Evolutionary conservation across 1,140 invertebrate genomes (phyloP), one percentile per base, ranked within the genome.

Genomic region (Diabrotica undecimpunctata): DNA sequence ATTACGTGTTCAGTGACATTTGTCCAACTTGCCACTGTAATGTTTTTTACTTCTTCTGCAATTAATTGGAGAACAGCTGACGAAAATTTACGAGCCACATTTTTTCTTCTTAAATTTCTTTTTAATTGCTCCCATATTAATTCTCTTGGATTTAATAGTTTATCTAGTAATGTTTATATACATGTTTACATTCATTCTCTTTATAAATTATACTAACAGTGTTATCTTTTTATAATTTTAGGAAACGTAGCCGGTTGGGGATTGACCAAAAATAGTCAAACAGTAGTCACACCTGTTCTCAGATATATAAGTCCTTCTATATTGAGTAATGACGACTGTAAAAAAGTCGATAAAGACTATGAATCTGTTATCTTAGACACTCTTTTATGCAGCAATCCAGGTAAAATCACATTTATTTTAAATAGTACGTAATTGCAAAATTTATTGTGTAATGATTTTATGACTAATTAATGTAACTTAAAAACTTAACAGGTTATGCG

Each of bases 201-300:
- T 25, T 25, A 25, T 25, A 25, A 25, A 25, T 25, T 25, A 25
- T 25, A 25, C 4, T 4, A 25, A 25, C 25, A 1, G 25, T 25
- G 25, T 25, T 25, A 25, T 25, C n/a, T n/a, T n/a, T n/a, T 25
- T 25, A 25, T 25, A 25, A 25, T 62, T 62, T 39, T 36, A 70
- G 69, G 69, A 6, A 64, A 50, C 5, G 56, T 59, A 5, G 39
- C 51, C 10, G 69, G 69, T 11, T 70, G 69, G 69, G 69, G 69
- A 11, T 54, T 54, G 55, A 68, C 64, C 11, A n/a, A 5, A 10
- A 62, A 68, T 9, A 9, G 7, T 14, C 66, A 68, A 46, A 50
- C n/a, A 8, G 11, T 7, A 9, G 51, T 64, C 0, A 66, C 69
- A 10, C 55, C 65, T 11, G 57, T 65, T 35, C 41, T 70, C 2